phyloP scores from a whole-genome alignment of 2,113 vertebrate species.

The Lagopus leucura region DNA sequence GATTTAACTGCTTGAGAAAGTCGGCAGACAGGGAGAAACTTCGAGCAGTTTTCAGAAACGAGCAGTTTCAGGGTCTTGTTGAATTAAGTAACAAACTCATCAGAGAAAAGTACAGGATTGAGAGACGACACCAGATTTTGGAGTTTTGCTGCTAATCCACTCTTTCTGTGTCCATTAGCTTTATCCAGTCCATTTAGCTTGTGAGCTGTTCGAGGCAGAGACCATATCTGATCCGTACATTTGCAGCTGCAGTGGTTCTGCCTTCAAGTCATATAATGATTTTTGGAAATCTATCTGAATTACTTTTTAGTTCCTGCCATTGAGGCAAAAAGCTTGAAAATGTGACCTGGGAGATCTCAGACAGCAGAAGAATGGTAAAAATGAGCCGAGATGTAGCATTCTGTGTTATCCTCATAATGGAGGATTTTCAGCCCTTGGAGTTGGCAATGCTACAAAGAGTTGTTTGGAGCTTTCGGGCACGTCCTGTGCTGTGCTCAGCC shows the following conservation, averaged over 20 bases:
- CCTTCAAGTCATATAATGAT: not conserved
- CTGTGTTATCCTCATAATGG: not conserved
- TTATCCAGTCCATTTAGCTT: not conserved
- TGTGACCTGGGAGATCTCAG: not conserved
- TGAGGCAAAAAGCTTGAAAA: not conserved
- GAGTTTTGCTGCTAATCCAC: not conserved
- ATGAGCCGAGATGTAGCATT: not conserved
- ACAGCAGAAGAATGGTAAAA: not conserved
- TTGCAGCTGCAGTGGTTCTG: not conserved
- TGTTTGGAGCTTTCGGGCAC: not conserved
- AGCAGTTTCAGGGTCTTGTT: not conserved
- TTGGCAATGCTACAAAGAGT: not conserved
- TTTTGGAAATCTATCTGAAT: not conserved
- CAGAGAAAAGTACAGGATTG: not conserved
- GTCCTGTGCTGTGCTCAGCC: not conserved
- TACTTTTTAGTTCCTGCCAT: not conserved
- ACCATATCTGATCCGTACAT: fast-evolving
- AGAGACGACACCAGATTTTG: not conserved
- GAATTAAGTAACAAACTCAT: not conserved
- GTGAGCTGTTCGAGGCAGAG: not conserved
- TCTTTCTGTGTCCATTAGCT: not conserved
- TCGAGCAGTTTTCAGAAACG: not conserved
- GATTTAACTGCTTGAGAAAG: not conserved
- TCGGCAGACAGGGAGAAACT: not conserved
- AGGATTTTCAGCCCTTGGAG: not conserved